Evolutionary conservation across 2,888 invertebrate species (phyloP).

Genomic region (Augiades crinisus): DNA sequence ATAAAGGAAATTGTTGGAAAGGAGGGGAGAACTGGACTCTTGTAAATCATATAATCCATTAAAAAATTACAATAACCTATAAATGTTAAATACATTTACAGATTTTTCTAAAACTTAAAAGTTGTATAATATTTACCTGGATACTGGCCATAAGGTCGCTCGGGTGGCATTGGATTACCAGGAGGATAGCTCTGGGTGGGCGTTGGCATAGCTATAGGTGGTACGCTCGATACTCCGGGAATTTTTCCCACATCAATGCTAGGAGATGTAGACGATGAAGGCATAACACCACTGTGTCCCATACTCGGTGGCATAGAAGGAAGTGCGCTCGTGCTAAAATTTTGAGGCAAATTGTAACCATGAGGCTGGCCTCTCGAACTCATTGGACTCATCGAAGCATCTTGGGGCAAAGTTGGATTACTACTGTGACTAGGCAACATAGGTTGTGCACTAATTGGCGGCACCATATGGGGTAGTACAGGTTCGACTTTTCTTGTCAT

Average conservation of each 20-base stretch:
- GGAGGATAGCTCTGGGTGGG: slow-evolving; percentile 48
- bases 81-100: too few species aligned
- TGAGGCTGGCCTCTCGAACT: slow-evolving; percentile 30
- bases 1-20: too few species aligned
- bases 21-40: too few species aligned
- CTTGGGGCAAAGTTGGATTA: slow-evolving; percentile 39
- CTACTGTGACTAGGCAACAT: slow-evolving; percentile 33
- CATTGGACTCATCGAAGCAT: slow-evolving; percentile 27
- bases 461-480: slow-evolving; percentile 38
- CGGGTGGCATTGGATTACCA: slow-evolving; percentile 50
- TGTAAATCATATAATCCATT: too few species aligned
- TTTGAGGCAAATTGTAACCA: slow-evolving; percentile 30
- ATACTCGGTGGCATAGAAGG: slow-evolving; percentile 43
- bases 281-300: slow-evolving; percentile 47
- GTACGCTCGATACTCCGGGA: slow-evolving; percentile 31
- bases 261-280: slow-evolving; percentile 40
- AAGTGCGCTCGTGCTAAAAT: slow-evolving; percentile 27
- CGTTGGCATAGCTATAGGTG: slow-evolving; percentile 40
- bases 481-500: slow-evolving; percentile 21
- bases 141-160: slow-evolving; percentile 62
- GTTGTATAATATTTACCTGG: slow-evolving; percentile 56
- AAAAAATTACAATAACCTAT: too few species aligned
- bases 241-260: slow-evolving; percentile 41
- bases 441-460: slow-evolving; percentile 31
- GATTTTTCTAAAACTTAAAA: too few species aligned